Percentiles rank a stretch among this genome's conserved stretches.
Conservation (phyloP, 2,888 invertebrate genomes). For the Cheilosia urbana region DNA sequence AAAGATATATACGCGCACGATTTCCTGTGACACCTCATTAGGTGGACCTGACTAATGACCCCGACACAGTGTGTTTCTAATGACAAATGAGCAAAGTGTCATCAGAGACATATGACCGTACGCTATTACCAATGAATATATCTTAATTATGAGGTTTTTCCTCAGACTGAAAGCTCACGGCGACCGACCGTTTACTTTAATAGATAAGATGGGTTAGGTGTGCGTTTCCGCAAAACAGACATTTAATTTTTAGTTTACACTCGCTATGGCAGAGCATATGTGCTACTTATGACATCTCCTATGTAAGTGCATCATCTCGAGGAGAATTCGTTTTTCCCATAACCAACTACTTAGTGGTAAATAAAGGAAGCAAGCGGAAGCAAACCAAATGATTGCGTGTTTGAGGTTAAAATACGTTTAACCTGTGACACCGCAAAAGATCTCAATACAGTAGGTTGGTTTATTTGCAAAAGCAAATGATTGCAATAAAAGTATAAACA, state of each 20-base stretch:
- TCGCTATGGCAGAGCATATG: too few species aligned
- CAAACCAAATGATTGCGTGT: too few species aligned
- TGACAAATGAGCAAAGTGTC: constrained; percentile 66
- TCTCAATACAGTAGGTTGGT: too few species aligned
- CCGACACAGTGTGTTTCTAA: constrained; percentile 51
- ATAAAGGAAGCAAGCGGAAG: too few species aligned
- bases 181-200: constrained; percentile 29
- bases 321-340: too few species aligned
- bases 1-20: constrained; percentile 50
- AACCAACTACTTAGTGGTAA: too few species aligned
- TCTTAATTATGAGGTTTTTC: constrained; percentile 61
- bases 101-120: constrained; percentile 60
- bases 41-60: constrained; percentile 64
- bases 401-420: too few species aligned
- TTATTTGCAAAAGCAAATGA: too few species aligned
- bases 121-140: constrained; percentile 47
- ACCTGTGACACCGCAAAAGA: too few species aligned
- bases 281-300: too few species aligned
- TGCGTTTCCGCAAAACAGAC: constrained; percentile 29
- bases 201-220: not conserved
- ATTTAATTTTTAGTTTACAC: not conserved
- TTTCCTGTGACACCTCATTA: constrained; percentile 68
- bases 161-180: constrained; percentile 18
- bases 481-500: too few species aligned
- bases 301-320: too few species aligned